Conservation (phyloP, 2,113 vertebrate species). For the Pseudonaja textilis region DNA sequence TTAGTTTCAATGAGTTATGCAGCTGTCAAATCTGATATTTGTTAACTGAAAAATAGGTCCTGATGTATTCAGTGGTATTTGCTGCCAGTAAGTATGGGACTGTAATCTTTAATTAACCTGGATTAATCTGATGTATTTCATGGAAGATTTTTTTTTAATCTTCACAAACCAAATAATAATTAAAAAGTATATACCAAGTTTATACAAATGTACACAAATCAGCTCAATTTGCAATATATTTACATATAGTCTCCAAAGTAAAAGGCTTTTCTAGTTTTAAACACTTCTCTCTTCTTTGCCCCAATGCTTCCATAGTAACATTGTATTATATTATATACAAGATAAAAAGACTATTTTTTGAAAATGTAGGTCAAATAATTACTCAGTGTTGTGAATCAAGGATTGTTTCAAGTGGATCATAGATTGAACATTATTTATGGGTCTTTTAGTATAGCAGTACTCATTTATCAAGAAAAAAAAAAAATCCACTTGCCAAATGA, state of each 20-base stretch:
- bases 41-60: background rate
- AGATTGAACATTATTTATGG: background rate
- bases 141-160: background rate
- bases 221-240: background rate
- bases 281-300: background rate
- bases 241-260: background rate
- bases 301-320: background rate
- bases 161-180: background rate
- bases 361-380: background rate
- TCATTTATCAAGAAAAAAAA: background rate
- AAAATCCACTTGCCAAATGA: background rate
- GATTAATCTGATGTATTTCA: background rate
- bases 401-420: background rate
- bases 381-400: background rate
- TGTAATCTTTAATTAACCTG: background rate
- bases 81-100: background rate
- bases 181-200: background rate
- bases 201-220: background rate
- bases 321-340: background rate
- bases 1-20: background rate
- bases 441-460: background rate
- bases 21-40: background rate
- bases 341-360: fast-evolving
- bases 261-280: background rate
- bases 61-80: background rate